phyloP scores from a whole-genome alignment of 2,888 invertebrate species.

The Drosophila mimetica region DNA sequence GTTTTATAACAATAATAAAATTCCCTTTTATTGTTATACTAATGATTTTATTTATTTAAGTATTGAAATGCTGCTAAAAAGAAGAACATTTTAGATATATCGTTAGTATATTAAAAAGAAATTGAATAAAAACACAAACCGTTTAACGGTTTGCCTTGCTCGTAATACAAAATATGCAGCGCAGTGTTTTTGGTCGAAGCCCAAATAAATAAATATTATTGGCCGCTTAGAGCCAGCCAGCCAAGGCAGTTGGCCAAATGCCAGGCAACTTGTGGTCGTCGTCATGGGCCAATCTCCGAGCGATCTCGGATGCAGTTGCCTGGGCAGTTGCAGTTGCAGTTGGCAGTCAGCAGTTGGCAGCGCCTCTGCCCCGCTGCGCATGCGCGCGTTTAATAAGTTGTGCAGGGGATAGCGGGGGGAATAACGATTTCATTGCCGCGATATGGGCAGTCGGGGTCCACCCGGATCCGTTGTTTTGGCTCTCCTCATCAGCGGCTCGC shows the following conservation, averaged over 20 bases:
- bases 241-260: slow-evolving; percentile 56
- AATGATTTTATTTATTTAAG: no score
- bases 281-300: slow-evolving; percentile 52
- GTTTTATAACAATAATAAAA: no score
- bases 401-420: slow-evolving; percentile 1
- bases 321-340: slow-evolving; percentile 24
- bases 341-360: slow-evolving; percentile 24
- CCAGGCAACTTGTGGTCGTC: slow-evolving; percentile 38
- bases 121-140: no score
- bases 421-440: slow-evolving; percentile 51
- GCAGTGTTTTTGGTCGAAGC: slow-evolving; percentile 10
- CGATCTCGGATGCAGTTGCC: slow-evolving; percentile 47
- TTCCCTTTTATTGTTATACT: no score
- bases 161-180: background rate
- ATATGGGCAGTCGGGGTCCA: slow-evolving; percentile 57
- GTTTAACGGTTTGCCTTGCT: no score
- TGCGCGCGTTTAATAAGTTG: slow-evolving; percentile 52
- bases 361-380: slow-evolving; percentile 49
- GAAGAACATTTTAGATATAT: no score
- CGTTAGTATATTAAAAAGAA: no score
- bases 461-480: slow-evolving; percentile 37
- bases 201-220: slow-evolving; percentile 60
- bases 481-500: slow-evolving; percentile 62
- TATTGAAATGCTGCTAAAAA: no score
- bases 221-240: slow-evolving; percentile 29